A percentile compares a stretch with the other conserved stretches of the same genome.
These are phyloP conservation scores for Troglohyphantes excavatus DNA, from an alignment of 2,888 invertebrate species.

Conservation along the genomic window DNA sequence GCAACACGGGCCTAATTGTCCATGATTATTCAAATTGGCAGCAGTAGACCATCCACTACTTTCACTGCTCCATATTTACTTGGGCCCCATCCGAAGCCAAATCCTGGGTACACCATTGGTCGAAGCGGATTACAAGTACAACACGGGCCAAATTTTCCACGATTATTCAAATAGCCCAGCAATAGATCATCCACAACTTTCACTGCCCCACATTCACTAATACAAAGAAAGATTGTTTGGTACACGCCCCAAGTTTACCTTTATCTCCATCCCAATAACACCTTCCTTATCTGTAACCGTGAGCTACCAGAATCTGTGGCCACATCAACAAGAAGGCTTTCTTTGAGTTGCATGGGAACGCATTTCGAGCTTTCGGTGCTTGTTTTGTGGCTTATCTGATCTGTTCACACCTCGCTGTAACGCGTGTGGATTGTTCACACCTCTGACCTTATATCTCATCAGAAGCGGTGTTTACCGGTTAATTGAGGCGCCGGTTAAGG, in stretches of 20 bases:
- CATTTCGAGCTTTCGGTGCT: neutral
- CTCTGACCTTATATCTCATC: slow-evolving; percentile 21
- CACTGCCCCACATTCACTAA: neutral
- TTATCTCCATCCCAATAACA: neutral
- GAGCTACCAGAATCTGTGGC: neutral
- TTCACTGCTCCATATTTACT: too few species aligned
- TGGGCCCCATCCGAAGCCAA: too few species aligned
- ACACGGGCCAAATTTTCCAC: neutral
- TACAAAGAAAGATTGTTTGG: neutral
- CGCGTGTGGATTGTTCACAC: slow-evolving; percentile 27
- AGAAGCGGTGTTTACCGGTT: slow-evolving; percentile 13
- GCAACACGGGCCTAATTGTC: neutral
- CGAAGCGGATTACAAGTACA: too few species aligned
- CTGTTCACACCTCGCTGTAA: slow-evolving; percentile 44
- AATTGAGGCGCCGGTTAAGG: slow-evolving; percentile 16
- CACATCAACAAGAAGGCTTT: neutral
- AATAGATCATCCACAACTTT: neutral
- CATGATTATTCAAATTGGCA: neutral
- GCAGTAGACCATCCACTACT: neutral
- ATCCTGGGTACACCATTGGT: too few species aligned
- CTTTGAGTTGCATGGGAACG: neutral
- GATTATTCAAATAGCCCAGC: neutral
- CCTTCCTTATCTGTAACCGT: neutral
- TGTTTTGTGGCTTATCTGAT: slow-evolving; percentile 53
- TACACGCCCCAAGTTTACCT: neutral